Conservation (phyloP, 2,797 vertebrate species). For the Pelochelys cantorii region DNA sequence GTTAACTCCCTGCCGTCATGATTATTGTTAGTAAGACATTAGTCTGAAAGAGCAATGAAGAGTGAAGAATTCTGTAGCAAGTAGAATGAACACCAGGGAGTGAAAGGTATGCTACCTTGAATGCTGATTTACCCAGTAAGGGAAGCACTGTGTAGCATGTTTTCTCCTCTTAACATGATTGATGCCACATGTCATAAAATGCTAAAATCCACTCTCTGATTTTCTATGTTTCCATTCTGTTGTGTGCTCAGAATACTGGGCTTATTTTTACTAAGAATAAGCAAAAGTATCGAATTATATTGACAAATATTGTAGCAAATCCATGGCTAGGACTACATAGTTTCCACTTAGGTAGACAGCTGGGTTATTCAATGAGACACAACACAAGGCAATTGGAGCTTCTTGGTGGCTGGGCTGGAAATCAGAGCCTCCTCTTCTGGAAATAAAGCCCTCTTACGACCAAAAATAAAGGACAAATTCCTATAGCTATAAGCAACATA, state of each 20-base stretch:
- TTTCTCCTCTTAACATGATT: background rate
- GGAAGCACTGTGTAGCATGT: background rate
- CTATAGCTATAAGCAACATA: background rate
- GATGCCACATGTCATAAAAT: rapidly evolving
- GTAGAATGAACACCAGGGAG: rapidly evolving
- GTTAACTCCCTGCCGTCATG: background rate
- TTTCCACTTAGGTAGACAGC: too few species aligned
- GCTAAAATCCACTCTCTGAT: rapidly evolving
- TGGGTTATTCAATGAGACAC: rapidly evolving
- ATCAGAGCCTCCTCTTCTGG: rapidly evolving
- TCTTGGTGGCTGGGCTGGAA: background rate
- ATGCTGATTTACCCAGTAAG: background rate
- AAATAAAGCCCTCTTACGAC: background rate
- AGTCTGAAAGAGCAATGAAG: background rate
- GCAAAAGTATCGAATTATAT: background rate
- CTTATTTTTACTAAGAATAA: background rate
- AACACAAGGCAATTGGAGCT: background rate
- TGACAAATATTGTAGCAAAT: background rate
- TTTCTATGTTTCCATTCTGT: background rate
- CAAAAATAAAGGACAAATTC: background rate
- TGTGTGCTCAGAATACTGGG: background rate
- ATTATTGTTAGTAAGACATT: background rate
- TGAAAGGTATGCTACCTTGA: background rate
- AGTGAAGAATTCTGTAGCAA: background rate
- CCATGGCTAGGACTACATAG: background rate